Conservation (phyloP, 92 coral and sea anemone genomes). For the Parazoanthus atlanticus region DNA sequence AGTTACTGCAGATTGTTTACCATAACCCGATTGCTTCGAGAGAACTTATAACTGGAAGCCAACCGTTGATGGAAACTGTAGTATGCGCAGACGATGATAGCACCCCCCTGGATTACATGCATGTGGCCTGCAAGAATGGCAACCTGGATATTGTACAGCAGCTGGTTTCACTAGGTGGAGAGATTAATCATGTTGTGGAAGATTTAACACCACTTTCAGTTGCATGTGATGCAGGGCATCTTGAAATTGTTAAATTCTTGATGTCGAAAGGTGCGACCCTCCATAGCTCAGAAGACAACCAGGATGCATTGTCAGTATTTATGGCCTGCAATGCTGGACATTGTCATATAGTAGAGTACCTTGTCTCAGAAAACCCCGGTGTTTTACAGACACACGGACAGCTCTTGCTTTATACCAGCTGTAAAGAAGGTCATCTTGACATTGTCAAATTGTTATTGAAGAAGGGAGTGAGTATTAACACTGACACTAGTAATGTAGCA, state of each 20-base stretch:
- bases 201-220: constrained; percentile 76
- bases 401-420: constrained; percentile 71
- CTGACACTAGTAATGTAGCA: constrained; percentile 35
- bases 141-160: constrained; percentile 81
- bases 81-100: constrained; percentile 23
- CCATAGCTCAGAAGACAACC: constrained; percentile 47
- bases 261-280: constrained; percentile 72
- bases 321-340: constrained; percentile 83
- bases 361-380: constrained; percentile 72
- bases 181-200: constrained; percentile 71
- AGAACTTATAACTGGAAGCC: constrained; percentile 58
- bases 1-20: constrained; percentile 72
- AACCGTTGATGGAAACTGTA: constrained; percentile 17
- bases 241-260: constrained; percentile 70
- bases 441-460: constrained; percentile 75
- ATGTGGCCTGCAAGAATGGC: constrained; percentile 81
- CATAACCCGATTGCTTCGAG: constrained; percentile 62
- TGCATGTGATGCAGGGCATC: constrained; percentile 85
- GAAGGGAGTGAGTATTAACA: constrained; percentile 76
- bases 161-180: constrained; percentile 75
- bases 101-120: constrained; percentile 67
- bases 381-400: constrained; percentile 70
- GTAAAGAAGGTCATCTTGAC: constrained; percentile 77
- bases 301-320: constrained; percentile 74
- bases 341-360: constrained; percentile 62